Conservation (phyloP, 2,797 vertebrate species). For the Gymnothorax javanicus region DNA sequence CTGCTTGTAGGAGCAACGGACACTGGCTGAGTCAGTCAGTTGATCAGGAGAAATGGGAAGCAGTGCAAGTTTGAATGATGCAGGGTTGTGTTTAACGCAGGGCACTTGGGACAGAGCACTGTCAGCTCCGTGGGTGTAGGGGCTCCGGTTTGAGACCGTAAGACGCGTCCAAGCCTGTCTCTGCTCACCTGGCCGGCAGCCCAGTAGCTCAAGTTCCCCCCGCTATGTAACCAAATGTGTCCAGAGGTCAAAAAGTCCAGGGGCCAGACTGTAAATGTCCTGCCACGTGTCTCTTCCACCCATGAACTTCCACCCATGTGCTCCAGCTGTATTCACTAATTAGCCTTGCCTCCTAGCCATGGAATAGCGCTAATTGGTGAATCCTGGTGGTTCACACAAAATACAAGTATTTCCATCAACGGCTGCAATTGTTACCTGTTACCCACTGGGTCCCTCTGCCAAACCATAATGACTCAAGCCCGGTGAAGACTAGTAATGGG, state of each 20-base stretch:
- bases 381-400: too few relatives aligned
- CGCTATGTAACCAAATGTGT: neutral
- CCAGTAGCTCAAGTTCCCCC: neutral
- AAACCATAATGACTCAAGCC: neutral
- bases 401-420: too few relatives aligned
- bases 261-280: too few relatives aligned
- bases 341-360: too few relatives aligned
- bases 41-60: neutral
- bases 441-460: neutral
- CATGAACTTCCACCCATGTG: too few relatives aligned
- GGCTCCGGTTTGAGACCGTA: neutral
- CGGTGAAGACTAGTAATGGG: neutral
- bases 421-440: neutral
- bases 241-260: too few relatives aligned
- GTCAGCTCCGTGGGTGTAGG: neutral
- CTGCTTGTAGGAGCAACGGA: neutral
- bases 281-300: too few relatives aligned
- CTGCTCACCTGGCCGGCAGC: neutral
- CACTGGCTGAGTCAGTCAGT: neutral
- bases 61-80: neutral
- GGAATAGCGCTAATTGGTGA: too few relatives aligned
- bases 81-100: neutral
- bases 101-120: neutral
- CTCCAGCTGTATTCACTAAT: too few relatives aligned
- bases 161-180: neutral